phyloP scores from a whole-genome alignment of 2,888 invertebrate genomes.

The Drosophila vallismaia region DNA sequence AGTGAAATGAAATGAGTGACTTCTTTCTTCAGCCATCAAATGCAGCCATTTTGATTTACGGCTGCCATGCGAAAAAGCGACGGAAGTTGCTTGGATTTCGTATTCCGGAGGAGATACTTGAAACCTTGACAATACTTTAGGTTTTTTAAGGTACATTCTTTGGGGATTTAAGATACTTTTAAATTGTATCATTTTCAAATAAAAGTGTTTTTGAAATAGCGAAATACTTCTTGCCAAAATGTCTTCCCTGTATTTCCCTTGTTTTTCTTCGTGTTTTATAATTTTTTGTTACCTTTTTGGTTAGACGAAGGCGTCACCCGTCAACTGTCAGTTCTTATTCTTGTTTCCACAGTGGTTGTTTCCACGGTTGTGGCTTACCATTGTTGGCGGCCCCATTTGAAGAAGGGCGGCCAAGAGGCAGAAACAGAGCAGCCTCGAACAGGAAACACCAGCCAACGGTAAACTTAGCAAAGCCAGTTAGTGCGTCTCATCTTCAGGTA shows the following conservation, averaged over 20 bases:
- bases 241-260: constrained; percentile 1
- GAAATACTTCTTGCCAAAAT: not conserved
- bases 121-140: not conserved
- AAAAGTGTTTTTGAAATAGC: not conserved
- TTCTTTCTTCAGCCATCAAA: constrained; percentile 79
- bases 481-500: constrained; percentile 42
- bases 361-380: constrained; percentile 8
- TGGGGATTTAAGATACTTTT: not conserved
- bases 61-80: constrained; percentile 50
- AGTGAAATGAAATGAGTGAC: constrained; percentile 59
- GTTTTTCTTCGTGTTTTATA: constrained; percentile 29
- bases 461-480: constrained; percentile 55
- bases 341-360: constrained; percentile 24
- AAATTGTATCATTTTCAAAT: not conserved
- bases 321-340: constrained; percentile 54
- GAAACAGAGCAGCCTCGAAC: not conserved
- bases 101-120: not conserved
- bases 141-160: not conserved
- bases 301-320: constrained; percentile 70
- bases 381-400: constrained; percentile 63
- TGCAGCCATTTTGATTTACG: constrained; percentile 84
- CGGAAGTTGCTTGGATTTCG: not conserved
- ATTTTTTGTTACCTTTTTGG: constrained; percentile 17
- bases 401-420: constrained; percentile 30
- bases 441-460: constrained; percentile 58